Percentiles rank a stretch among this genome's conserved stretches.
Conservation (phyloP, 2,888 invertebrate genomes). For the Mechanitis messenoides region DNA sequence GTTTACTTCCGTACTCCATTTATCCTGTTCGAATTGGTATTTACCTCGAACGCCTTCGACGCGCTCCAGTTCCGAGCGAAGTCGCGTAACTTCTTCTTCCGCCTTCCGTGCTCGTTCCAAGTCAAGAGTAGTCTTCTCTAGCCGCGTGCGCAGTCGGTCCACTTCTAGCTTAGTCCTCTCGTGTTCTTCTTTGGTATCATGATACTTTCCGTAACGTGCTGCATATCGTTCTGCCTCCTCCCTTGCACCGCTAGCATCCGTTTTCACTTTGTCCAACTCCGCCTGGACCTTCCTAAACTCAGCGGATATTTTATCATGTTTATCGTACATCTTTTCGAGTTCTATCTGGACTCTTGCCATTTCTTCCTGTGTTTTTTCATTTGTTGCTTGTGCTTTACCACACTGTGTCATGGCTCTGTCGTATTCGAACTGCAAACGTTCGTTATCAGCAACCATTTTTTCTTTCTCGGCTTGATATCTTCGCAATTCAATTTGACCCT, state of each 20-base stretch:
- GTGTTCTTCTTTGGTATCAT: conserved; percentile 85
- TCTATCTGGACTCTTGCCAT: conserved; percentile 90
- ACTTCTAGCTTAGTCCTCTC: conserved; percentile 87
- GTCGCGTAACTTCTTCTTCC: conserved; percentile 80
- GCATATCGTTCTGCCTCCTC: conserved; percentile 87
- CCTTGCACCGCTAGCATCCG: conserved; percentile 85
- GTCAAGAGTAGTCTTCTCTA: conserved; percentile 88
- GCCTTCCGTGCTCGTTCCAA: conserved; percentile 85
- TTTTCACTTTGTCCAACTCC: conserved; percentile 82
- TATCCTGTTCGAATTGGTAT: conserved; percentile 77
- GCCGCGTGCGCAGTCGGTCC: conserved; percentile 85
- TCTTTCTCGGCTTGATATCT: conserved; percentile 90
- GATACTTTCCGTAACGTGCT: conserved; percentile 84
- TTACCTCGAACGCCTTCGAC: conserved; percentile 82
- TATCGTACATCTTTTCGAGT: conserved; percentile 93
- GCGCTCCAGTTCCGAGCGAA: conserved; percentile 83
- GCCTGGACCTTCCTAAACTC: conserved; percentile 89
- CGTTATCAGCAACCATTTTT: conserved; percentile 88
- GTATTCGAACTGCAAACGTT: conserved; percentile 89
- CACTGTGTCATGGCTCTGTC: conserved; percentile 91
- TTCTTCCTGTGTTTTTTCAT: conserved; percentile 94
- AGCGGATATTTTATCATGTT: conserved; percentile 88
- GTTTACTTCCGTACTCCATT: conserved; percentile 79
- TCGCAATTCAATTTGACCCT: conserved; percentile 89
- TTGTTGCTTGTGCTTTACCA: conserved; percentile 88